Conservation (phyloP, 2,888 invertebrate species). For the Oligia strigilis region DNA sequence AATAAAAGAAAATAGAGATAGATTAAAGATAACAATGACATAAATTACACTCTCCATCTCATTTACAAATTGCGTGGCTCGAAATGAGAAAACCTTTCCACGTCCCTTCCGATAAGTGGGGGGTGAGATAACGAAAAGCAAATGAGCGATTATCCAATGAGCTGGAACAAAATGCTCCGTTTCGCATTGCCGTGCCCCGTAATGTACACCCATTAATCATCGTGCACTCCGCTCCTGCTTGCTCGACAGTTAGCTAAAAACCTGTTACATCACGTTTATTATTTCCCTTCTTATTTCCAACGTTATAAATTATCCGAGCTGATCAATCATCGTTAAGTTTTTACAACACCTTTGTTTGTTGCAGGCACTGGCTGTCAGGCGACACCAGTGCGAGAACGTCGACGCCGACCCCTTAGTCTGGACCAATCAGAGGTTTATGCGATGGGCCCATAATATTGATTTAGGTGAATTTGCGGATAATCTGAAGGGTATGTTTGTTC, state of each 20-base stretch:
- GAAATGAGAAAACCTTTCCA: conserved; percentile 70
- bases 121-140: conserved; percentile 76
- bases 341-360: conserved; percentile 74
- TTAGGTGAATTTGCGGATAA: conserved; percentile 98
- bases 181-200: conserved; percentile 68
- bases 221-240: conserved; percentile 65
- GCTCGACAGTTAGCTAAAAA: conserved; percentile 73
- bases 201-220: conserved; percentile 84
- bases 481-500: conserved; percentile 93
- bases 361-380: conserved; percentile 95
- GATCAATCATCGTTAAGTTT: conserved; percentile 71
- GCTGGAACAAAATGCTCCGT: conserved; percentile 78
- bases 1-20: conserved; percentile 24
- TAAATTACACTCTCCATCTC: conserved; percentile 63
- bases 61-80: conserved; percentile 63
- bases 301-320: conserved; percentile 70
- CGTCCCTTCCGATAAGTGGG: conserved; percentile 73
- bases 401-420: conserved; percentile 98
- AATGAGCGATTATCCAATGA: conserved; percentile 81
- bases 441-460: conserved; percentile 98
- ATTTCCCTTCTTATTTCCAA: conserved; percentile 69
- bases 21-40: conserved; percentile 52
- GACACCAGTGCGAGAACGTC: conserved; percentile 96
- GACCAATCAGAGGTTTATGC: conserved; percentile 98
- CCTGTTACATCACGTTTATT: conserved; percentile 75